Evolutionary conservation across 2,888 invertebrate species (phyloP), one percentile per base, ranked within the genome.

Genomic region (Hypsopygia costalis): DNA sequence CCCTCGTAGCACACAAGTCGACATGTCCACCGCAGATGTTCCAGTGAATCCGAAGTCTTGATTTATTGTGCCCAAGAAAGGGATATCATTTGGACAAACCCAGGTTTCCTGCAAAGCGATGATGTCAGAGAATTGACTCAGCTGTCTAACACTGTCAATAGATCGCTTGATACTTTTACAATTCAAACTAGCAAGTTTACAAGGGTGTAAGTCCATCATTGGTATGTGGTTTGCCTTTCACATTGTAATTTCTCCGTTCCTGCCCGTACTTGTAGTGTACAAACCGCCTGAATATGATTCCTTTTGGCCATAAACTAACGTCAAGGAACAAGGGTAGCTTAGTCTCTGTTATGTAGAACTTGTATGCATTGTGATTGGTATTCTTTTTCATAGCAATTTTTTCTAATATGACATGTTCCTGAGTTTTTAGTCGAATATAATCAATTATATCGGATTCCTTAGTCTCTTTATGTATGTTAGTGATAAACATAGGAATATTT

Each of bases 401-500:
- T 6, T 30, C 30, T 10, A 30, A 10, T n/a, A n/a, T 9, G 1
- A 30, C 30, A 10, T 7, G 3, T 30, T 30, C 30, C 3, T 10
- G 21, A 11, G 35, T 36, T 30, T 46, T 28, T 41, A 30, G 3
- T 32, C 32, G 36, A 35, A 49, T 11, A 6, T 30, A 30, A 11
- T 38, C 37, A 4, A 28, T 6, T 2, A 52, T 44, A 28, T 50
- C 30, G 9, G 25, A 43, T 6, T 50, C 28, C 5, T 40, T 11
- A 0, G 29, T 36, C 7, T 20, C 12, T 11, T 38, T 42, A 9
- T 21, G 7, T 3, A 34, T 25, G 32, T 27, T 31, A 7, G 30
- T 30, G 9, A 30, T 30, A 11, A 30, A 30, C 8, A 11, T n/a
- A 11, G 6, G 8, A 11, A 21, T 6, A 9, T 28, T 16, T 25